These are phyloP conservation scores for Cerastoderma edule DNA, from an alignment of 2,888 invertebrate species.

Conservation along the genomic window DNA sequence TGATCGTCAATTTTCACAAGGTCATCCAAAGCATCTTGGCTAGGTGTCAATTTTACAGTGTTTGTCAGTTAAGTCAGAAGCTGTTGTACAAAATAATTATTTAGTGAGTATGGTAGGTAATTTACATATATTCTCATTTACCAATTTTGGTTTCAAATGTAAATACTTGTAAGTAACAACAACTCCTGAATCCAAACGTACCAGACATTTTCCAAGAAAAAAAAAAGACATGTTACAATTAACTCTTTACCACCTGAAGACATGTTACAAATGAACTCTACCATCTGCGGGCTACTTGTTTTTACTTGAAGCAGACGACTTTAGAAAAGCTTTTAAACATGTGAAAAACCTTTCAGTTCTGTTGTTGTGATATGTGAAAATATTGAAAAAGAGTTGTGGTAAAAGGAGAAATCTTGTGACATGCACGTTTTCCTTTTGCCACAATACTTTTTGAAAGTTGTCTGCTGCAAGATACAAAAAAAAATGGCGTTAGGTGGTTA, in stretches of 20 bases:
- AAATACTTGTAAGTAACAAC: too few species aligned
- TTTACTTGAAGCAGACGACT: neutral
- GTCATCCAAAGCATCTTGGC: too few species aligned
- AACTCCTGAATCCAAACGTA: too few species aligned
- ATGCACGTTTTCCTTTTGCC: neutral
- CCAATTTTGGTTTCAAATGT: too few species aligned
- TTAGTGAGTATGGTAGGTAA: too few species aligned
- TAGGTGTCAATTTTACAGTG: too few species aligned
- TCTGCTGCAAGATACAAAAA: slow-evolving; percentile 8
- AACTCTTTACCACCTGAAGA: neutral
- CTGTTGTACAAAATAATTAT: too few species aligned
- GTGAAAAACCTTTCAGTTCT: neutral
- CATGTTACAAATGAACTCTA: neutral
- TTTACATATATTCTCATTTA: too few species aligned
- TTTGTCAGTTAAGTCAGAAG: too few species aligned
- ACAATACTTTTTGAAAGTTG: neutral
- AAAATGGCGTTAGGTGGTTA: neutral
- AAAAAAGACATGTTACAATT: neutral
- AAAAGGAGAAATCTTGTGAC: slow-evolving; percentile 6
- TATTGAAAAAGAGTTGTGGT: too few species aligned
- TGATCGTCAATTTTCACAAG: too few species aligned
- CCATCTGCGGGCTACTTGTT: neutral
- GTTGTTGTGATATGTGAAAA: neutral
- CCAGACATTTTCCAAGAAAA: neutral
- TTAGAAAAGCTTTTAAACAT: neutral